These are phyloP conservation scores for Smithornis capensis DNA, from an alignment of 2,113 vertebrate species.

Conservation along the genomic window DNA sequence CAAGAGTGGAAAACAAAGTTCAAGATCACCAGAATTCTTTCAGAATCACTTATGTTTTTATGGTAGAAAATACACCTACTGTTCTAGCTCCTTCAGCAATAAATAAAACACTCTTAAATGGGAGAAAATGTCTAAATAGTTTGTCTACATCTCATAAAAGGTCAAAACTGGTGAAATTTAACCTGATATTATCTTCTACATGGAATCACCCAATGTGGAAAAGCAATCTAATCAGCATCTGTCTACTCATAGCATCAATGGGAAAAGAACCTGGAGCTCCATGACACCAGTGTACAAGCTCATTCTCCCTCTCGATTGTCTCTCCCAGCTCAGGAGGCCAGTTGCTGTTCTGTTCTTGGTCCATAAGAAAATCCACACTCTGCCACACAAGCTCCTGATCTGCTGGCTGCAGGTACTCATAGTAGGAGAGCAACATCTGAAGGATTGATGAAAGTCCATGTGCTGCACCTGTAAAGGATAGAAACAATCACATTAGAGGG, in stretches of 20 bases:
- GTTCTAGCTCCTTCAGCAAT: not conserved
- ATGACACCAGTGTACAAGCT: conserved; percentile 91
- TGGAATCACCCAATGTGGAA: not conserved
- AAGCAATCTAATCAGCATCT: not conserved
- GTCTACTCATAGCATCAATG: not conserved
- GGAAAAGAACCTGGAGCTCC: conserved; percentile 83
- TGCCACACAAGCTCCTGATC: conserved; percentile 90
- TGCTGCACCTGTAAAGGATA: conserved; percentile 77
- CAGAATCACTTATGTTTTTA: not conserved
- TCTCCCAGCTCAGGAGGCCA: conserved; percentile 89
- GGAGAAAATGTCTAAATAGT: not conserved
- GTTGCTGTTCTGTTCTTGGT: conserved; percentile 90
- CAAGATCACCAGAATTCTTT: not conserved
- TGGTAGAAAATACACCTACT: not conserved
- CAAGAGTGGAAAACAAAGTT: not conserved
- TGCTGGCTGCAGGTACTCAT: conserved; percentile 81
- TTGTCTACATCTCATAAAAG: not conserved
- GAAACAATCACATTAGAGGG: not conserved
- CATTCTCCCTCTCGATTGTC: conserved; percentile 85
- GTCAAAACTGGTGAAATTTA: not conserved
- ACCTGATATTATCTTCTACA: not conserved
- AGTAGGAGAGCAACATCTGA: conserved; percentile 89
- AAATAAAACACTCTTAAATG: not conserved
- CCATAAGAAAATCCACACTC: conserved; percentile 90
- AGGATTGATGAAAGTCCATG: conserved; percentile 90